Evolutionary conservation across 2,797 vertebrate species (phyloP).

Genomic region (Ataeniobius toweri): DNA sequence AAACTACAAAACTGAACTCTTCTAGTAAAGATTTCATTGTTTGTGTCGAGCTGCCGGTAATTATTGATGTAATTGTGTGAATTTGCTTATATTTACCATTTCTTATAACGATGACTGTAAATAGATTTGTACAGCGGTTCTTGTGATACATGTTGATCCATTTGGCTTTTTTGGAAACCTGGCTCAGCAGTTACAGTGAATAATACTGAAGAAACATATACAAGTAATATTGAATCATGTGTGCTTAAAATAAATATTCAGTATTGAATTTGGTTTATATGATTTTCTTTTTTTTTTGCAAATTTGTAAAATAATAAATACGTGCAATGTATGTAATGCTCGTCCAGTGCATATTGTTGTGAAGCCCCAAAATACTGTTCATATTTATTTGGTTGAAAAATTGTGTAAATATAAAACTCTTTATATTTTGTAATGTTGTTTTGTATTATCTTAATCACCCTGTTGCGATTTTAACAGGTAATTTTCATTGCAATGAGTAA

Average conservation of each 20-base stretch:
- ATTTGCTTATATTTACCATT: constrained; percentile 49
- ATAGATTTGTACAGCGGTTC: constrained; percentile 36
- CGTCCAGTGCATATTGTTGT: constrained; percentile 31
- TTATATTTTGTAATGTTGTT: constrained; percentile 41
- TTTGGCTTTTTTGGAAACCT: constrained; percentile 29
- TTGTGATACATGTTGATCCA: constrained; percentile 16
- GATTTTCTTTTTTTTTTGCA: constrained; percentile 57
- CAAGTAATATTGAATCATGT: constrained; percentile 27
- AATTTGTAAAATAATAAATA: constrained; percentile 41
- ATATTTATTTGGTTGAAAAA: constrained; percentile 37
- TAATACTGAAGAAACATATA: constrained; percentile 30
- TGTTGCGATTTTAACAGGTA: constrained; percentile 31
- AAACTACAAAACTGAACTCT: background rate
- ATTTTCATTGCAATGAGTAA: constrained; percentile 36
- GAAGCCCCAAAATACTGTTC: constrained; percentile 39
- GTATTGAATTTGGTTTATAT: constrained; percentile 31
- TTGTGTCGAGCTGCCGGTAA: constrained; percentile 14
- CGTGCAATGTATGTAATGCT: constrained; percentile 50
- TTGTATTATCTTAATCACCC: constrained; percentile 15
- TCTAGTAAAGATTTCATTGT: background rate
- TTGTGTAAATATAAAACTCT: constrained; percentile 40
- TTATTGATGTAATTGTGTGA: constrained; percentile 43
- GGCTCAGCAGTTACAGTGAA: background rate
- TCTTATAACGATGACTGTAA: constrained; percentile 61
- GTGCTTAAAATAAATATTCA: constrained; percentile 37